Evolutionary conservation across 2,888 invertebrate species (phyloP).

Genomic region (Eilema caniola): DNA sequence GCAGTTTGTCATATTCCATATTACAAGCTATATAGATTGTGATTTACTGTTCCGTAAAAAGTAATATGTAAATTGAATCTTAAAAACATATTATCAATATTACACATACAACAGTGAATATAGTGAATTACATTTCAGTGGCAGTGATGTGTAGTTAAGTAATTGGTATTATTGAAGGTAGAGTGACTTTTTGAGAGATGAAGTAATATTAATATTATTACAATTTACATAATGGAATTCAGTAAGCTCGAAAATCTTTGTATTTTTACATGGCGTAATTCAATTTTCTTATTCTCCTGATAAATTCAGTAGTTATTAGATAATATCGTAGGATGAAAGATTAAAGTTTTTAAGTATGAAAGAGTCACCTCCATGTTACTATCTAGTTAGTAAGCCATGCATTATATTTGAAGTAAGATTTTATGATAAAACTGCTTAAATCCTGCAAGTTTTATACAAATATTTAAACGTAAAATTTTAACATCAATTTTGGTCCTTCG

Average conservation of each 20-base stretch:
- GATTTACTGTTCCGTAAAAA: not conserved
- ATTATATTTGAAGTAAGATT: too few relatives aligned
- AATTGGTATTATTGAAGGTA: conserved; percentile 33
- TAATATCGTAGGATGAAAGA: too few relatives aligned
- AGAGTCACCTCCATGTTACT: too few relatives aligned
- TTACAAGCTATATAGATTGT: too few relatives aligned
- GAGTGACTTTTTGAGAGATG: conserved; percentile 16
- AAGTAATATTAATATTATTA: conserved; percentile 24
- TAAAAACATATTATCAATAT: not conserved
- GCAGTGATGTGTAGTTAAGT: conserved; percentile 34
- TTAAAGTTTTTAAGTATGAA: too few relatives aligned
- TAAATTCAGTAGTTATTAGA: not conserved
- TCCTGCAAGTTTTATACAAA: too few relatives aligned
- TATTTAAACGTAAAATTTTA: too few relatives aligned
- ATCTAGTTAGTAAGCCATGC: too few relatives aligned
- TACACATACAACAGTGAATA: not conserved
- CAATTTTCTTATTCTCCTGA: not conserved
- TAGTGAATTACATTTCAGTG: conserved; percentile 21
- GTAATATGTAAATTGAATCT: not conserved
- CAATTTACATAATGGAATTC: not conserved
- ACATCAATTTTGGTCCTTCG: not conserved
- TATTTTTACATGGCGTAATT: not conserved
- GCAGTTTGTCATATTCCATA: too few relatives aligned
- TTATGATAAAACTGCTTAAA: too few relatives aligned
- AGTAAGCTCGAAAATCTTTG: not conserved